phyloP scores from a whole-genome alignment of 1,140 invertebrate genomes.

The Aphis craccivora region DNA sequence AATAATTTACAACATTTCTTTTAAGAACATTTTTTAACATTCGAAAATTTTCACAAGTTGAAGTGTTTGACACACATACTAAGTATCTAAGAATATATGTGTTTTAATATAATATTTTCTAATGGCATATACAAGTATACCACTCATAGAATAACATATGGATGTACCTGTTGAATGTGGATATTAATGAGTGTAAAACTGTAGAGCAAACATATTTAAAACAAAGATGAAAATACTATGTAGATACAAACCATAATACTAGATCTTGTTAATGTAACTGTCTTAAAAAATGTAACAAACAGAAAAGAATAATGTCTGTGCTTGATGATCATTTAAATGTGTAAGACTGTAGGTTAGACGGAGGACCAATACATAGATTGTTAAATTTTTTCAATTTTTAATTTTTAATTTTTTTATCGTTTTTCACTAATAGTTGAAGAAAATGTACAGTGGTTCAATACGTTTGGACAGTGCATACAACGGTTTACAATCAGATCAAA shows the following conservation, averaged over 20 bases:
- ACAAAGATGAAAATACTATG: neutral
- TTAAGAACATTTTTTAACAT: no score
- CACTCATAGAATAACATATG: no score
- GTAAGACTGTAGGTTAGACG: neutral
- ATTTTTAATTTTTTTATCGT: neutral
- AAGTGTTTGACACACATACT: no score
- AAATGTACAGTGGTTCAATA: neutral
- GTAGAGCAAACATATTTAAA: neutral
- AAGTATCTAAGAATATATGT: no score
- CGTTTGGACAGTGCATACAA: neutral
- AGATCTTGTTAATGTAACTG: neutral
- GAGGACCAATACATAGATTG: neutral
- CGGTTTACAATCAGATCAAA: neutral
- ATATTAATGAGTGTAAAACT: neutral
- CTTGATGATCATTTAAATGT: neutral
- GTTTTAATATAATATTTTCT: no score
- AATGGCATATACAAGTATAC: no score
- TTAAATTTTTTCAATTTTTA: no score
- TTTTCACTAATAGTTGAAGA: neutral
- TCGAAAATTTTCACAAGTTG: no score
- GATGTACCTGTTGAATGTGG: no score
- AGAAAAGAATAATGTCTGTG: neutral
- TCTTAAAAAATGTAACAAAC: neutral
- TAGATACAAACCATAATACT: neutral
- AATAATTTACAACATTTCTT: no score